Evolutionary conservation across 2,888 invertebrate species (phyloP).

Genomic region (Scrobipalpa atriplicella): DNA sequence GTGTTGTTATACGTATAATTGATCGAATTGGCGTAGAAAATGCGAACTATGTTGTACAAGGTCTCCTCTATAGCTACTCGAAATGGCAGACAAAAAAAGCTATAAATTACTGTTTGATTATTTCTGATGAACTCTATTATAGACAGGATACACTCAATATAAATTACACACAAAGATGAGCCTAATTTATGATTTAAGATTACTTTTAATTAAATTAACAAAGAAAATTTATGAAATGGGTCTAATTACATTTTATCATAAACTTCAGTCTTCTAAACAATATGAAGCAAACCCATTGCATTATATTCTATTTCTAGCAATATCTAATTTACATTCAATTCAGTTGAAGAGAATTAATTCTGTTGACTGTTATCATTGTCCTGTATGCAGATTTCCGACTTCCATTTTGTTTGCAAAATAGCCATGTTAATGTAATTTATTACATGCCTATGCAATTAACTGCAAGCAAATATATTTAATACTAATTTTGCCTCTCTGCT

Average conservation of each 20-base stretch:
- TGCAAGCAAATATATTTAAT: neutral
- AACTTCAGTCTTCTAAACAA: neutral
- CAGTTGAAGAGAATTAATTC: neutral
- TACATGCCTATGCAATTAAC: slow-evolving; percentile 11
- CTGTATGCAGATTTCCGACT: neutral
- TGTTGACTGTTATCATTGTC: neutral
- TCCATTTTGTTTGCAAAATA: slow-evolving; percentile 23
- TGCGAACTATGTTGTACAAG: slow-evolving; percentile 26
- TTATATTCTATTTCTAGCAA: neutral
- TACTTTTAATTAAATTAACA: too few relatives aligned
- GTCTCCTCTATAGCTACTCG: slow-evolving; percentile 28
- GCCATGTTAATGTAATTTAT: neutral
- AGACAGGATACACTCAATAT: neutral
- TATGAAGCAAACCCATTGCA: neutral
- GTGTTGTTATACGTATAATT: neutral
- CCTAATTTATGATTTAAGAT: too few relatives aligned
- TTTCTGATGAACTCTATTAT: neutral
- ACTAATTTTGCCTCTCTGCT: neutral
- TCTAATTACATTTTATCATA: neutral
- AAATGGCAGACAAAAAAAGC: slow-evolving; percentile 29
- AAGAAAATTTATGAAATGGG: neutral
- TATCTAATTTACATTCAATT: neutral
- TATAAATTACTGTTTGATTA: neutral
- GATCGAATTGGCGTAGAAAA: slow-evolving; percentile 10
- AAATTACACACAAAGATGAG: too few relatives aligned